A percentile compares a stretch with the other conserved stretches of the same genome.
These are phyloP conservation scores for Leuciscus idus DNA, from an alignment of 2,113 vertebrate genomes.

Conservation along the genomic window DNA sequence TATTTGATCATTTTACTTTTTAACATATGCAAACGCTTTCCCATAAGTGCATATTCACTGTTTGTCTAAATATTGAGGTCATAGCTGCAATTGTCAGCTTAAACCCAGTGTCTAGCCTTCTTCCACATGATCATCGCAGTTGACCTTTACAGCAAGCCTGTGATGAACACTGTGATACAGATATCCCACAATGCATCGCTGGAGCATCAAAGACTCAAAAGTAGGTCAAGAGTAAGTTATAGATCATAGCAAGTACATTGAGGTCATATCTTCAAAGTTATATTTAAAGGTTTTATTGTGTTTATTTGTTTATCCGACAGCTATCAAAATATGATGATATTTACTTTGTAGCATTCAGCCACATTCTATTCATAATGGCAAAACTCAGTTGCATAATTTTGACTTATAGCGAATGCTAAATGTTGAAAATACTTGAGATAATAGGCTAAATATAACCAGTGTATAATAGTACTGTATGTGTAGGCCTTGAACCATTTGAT, in stretches of 20 bases:
- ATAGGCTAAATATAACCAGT: neutral
- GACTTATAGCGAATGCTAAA: neutral
- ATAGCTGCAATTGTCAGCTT: neutral
- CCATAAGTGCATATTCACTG: neutral
- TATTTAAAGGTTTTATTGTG: neutral
- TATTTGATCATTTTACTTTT: neutral
- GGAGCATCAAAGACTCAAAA: slow-evolving; percentile 48
- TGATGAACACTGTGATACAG: slow-evolving; percentile 24
- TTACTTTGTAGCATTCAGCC: neutral
- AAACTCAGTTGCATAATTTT: neutral
- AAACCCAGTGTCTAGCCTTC: neutral
- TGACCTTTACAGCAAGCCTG: slow-evolving; percentile 48
- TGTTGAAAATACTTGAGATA: neutral
- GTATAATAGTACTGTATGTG: neutral
- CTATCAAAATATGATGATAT: neutral
- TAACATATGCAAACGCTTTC: neutral
- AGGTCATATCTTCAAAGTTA: slow-evolving; percentile 4
- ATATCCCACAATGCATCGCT: slow-evolving; percentile 31
- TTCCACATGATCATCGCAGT: neutral
- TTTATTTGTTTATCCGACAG: neutral
- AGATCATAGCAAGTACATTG: slow-evolving; percentile 18
- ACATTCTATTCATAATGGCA: neutral
- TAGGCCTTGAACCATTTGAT: slow-evolving; percentile 1
- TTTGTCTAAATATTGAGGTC: neutral
- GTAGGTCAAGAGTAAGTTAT: slow-evolving; percentile 11